These are phyloP conservation scores for Rutpela maculata DNA, from an alignment of 2,888 invertebrate genomes.

Conservation along the genomic window DNA sequence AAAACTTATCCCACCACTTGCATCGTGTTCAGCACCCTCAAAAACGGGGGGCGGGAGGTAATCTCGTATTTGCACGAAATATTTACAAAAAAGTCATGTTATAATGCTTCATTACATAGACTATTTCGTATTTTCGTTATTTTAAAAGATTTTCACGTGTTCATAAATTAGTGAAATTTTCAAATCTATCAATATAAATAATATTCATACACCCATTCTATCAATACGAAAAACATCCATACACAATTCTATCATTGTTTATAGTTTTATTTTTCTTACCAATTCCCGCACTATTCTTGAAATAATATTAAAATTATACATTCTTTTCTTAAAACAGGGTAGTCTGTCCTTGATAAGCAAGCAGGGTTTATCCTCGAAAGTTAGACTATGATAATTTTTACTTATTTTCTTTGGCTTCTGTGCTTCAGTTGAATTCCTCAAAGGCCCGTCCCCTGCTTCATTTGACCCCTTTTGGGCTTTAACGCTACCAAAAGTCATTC, in stretches of 20 bases:
- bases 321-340: constrained; percentile 81
- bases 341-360: constrained; percentile 78
- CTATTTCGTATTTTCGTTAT: too few relatives aligned
- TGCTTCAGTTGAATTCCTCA: constrained; percentile 53
- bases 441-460: constrained; percentile 62
- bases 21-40: too few relatives aligned
- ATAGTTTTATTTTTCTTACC: constrained; percentile 73
- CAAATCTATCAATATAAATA: too few relatives aligned
- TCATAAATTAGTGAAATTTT: too few relatives aligned
- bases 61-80: too few relatives aligned
- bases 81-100: too few relatives aligned
- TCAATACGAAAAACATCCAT: too few relatives aligned
- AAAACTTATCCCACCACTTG: too few relatives aligned
- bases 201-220: too few relatives aligned
- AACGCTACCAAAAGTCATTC: constrained; percentile 80
- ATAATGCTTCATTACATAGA: too few relatives aligned
- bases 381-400: constrained; percentile 66
- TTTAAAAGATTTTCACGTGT: too few relatives aligned
- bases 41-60: too few relatives aligned
- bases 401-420: constrained; percentile 59
- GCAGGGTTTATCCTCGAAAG: constrained; percentile 78
- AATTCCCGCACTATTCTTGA: constrained; percentile 78
- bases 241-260: not conserved
- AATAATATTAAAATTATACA: constrained; percentile 82
- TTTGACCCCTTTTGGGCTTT: constrained; percentile 34